Base-by-base conservation (phyloP, 2,113 vertebrate species). In the Bufo gargarizans region DNA sequence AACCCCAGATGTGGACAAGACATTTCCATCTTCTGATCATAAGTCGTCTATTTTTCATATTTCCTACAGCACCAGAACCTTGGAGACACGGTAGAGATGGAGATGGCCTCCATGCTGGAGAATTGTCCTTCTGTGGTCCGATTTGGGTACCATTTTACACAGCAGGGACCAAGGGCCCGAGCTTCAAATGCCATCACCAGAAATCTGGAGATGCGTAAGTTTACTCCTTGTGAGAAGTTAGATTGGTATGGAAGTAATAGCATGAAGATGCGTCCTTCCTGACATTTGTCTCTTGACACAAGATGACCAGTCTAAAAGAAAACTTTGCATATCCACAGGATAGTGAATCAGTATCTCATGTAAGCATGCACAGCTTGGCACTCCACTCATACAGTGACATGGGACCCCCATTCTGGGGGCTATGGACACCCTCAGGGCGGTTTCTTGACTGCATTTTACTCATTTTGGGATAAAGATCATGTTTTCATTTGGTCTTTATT, bases 81-180 rank as follows among this genome's bases (percentile, higher is more conserved):
- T 43, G 98, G 98, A 0, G 98, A 99, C 86, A 95, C 96, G 0
- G 96, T 97, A 77, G 98, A 99, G 92, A 99, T 98, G 97, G 97
- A 99, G 93, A 98, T 99, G 92, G 98, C 97, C 20, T 90, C 95
- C 13, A 96, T 98, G 96, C 90, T 99, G 89, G 98, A 99, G 92
- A 96, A 95, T 85, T 98, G 97, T 85, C 95, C 97, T 63, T 96
- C 96, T 56, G 96, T 99, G 9, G 90, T 96, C 3, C 96, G 96
- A 61, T 96, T 99, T 0, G 97, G 98, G 3, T 99, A 98, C 92
- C 97, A 99, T 91, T 99, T 99, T 92, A 98, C 95, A 3, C 97
- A 98, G 94, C 98, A 99, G 89, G 98, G 98, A 2, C 98, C 98
- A 0, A 96, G 98, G 0, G 96, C 98, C 88, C 93, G 97, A 12